A percentile compares a stretch with the other conserved stretches of the same genome.
Conservation (phyloP, 2,113 vertebrate genomes). For the Nasalis larvatus region DNA sequence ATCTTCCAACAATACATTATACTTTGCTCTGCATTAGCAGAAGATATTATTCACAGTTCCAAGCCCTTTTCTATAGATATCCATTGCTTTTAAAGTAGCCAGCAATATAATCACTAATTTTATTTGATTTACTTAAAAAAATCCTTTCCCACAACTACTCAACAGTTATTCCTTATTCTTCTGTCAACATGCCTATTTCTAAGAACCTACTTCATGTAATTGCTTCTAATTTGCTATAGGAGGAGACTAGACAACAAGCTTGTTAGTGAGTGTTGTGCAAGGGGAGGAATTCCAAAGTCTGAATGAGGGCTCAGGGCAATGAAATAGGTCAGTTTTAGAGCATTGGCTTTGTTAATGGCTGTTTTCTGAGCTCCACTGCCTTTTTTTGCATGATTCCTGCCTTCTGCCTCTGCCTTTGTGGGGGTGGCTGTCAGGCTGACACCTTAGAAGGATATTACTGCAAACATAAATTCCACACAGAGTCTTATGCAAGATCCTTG, state of each 20-base stretch:
- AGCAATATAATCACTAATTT: neutral
- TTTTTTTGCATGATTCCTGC: neutral
- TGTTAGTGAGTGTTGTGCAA: neutral
- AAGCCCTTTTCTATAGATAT: neutral
- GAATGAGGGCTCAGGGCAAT: neutral
- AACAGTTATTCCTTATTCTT: neutral
- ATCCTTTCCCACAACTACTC: neutral
- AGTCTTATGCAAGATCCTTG: slow-evolving; percentile 3
- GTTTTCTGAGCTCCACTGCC: neutral
- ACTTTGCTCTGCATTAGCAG: neutral
- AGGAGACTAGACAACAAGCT: neutral
- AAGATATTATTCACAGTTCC: neutral
- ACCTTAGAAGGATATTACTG: neutral
- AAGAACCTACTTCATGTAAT: neutral
- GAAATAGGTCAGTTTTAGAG: neutral
- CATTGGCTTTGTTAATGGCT: neutral
- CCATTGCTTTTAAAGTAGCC: neutral
- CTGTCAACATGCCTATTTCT: neutral
- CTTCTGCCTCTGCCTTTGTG: neutral
- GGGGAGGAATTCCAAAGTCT: neutral
- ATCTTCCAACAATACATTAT: neutral
- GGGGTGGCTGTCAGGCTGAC: neutral
- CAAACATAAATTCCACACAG: neutral
- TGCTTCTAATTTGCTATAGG: neutral
- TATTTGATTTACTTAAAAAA: neutral